Base-by-base conservation (phyloP, 2,113 vertebrate species). In the Antigone vipio region DNA sequence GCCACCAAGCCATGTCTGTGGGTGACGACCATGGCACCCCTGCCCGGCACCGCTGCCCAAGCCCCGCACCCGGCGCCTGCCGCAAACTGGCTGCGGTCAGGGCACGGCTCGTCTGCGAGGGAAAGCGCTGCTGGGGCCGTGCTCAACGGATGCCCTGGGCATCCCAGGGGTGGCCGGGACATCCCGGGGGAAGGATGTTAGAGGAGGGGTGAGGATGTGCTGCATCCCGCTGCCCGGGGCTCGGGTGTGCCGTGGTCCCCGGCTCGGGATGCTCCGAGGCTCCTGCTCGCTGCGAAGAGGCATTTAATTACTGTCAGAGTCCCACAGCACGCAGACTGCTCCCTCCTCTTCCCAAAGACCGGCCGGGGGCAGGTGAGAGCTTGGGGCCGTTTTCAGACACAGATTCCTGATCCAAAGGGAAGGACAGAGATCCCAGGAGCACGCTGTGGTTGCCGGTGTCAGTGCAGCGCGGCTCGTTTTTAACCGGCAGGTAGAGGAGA, bases 391-490 rank as follows among this genome's bases (percentile, higher is more conserved):
- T 95, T 87, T 50, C 77, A 30, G 72, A 7, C 66, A 18, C 10
- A 27, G 56, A 13, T 75, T 40, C 42, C 47, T 1, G 19, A n/a
- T n/a, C 47, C 20, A 7, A 55, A 74, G 56, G 35, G 83, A 63
- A 93, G 53, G 66, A 12, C 58, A 12, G 79, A 32, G 52, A 35
- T 53, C 49, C 27, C 10, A 22, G 71, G 72, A 68, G 40, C 47
- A 5, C 2, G 7, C 15, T 5, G 2, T 1, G 19, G 20, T 11
- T 0, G 1, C 9, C 0, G 1, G 5, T 9, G 24, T 6, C 29
- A 1, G 40, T 0, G 18, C 63, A n/a, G 44, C 4, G 4, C 3
- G 6, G 49, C 20, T 85, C 12, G 8, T 9, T 62, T 60, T n/a
- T 44, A 44, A 32, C 50, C 6, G 0, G 34, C 84, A 38, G 74